Evolutionary conservation across 2,797 vertebrate genomes (phyloP).

Genomic region (Mionectes olivaceus): DNA sequence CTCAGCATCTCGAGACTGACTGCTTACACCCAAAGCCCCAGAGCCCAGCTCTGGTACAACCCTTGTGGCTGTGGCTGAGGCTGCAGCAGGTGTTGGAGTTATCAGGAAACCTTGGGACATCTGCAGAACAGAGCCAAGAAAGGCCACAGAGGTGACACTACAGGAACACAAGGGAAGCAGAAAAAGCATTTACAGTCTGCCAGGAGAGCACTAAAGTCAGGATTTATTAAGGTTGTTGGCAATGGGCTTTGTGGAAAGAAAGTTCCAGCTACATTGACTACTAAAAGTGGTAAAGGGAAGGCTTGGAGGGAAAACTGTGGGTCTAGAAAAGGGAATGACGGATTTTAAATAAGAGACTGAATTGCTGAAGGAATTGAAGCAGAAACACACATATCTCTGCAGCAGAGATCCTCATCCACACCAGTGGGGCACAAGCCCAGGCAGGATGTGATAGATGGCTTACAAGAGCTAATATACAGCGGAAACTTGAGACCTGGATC

Average conservation of each 20-base stretch:
- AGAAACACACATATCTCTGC: background rate
- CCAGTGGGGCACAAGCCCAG: background rate
- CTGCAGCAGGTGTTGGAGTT: background rate
- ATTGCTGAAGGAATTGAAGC: background rate
- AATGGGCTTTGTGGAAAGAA: background rate
- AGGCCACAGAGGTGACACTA: background rate
- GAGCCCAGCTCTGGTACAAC: background rate
- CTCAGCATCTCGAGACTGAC: rapidly evolving
- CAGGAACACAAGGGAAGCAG: background rate
- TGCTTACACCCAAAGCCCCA: background rate
- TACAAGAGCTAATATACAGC: background rate
- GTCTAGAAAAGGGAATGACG: background rate
- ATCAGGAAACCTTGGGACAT: background rate
- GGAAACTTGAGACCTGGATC: background rate
- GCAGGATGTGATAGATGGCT: background rate
- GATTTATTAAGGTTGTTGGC: background rate
- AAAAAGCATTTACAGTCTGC: background rate
- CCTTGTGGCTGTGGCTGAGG: background rate
- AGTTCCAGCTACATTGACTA: background rate
- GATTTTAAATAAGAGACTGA: background rate
- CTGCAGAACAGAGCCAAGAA: background rate
- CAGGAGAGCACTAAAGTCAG: background rate
- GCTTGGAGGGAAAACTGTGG: background rate
- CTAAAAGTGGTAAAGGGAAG: background rate
- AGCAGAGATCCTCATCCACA: background rate